Conservation (phyloP, 2,888 invertebrate species). For the Ferdinandea cuprea region DNA sequence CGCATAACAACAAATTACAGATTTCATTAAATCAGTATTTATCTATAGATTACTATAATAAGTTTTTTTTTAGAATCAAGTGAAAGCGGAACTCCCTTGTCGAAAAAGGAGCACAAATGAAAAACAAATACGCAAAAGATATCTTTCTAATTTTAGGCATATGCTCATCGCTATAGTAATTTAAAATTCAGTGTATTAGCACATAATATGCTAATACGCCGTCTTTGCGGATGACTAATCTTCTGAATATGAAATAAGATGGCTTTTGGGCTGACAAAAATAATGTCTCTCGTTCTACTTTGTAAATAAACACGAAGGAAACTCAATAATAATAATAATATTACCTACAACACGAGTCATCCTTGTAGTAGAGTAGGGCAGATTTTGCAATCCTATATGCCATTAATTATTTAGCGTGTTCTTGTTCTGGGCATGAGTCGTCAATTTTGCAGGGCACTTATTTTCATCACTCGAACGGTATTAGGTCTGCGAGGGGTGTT, state of each 20-base stretch:
- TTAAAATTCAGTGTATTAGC: slow-evolving; percentile 44
- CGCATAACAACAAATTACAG: neutral
- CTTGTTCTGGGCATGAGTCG: slow-evolving; percentile 57
- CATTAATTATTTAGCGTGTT: slow-evolving; percentile 53
- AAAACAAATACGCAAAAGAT: slow-evolving; percentile 6
- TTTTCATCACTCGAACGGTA: slow-evolving; percentile 57
- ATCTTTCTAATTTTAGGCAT: slow-evolving; percentile 59
- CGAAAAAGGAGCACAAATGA: slow-evolving; percentile 23
- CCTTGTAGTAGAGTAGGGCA: slow-evolving; percentile 50
- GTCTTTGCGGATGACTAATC: slow-evolving; percentile 64
- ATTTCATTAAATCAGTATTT: neutral
- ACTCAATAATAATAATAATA: slow-evolving; percentile 44
- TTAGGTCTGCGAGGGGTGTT: slow-evolving; percentile 4
- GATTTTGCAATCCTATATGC: slow-evolving; percentile 71
- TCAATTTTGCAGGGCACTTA: slow-evolving; percentile 64
- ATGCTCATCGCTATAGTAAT: slow-evolving; percentile 33
- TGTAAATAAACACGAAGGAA: slow-evolving; percentile 50
- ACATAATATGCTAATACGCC: slow-evolving; percentile 43
- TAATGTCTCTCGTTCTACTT: slow-evolving; percentile 54
- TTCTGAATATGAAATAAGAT: slow-evolving; percentile 67
- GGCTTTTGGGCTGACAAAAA: slow-evolving; percentile 54
- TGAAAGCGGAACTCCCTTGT: slow-evolving; percentile 22
- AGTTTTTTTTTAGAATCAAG: neutral
- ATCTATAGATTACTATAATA: neutral
- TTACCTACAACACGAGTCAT: slow-evolving; percentile 60